Conservation (phyloP, 1,140 invertebrate genomes). For the Camponotus pennsylvanicus region DNA sequence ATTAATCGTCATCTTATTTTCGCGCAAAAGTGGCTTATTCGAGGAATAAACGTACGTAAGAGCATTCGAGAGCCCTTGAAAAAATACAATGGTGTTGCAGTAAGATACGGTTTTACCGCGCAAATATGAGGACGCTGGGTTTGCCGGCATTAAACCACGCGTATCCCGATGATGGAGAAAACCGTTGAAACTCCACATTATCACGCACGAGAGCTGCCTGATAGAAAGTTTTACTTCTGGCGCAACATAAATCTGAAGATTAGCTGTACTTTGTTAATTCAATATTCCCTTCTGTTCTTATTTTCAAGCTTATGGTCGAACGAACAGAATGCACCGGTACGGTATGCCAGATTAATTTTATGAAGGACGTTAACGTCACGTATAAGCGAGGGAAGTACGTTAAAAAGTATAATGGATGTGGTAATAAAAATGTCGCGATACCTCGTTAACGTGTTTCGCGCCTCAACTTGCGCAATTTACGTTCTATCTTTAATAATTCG, state of each 20-base stretch:
- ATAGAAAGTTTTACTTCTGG: conserved; percentile 70
- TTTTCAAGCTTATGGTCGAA: conserved; percentile 50
- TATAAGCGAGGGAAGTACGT: conserved; percentile 53
- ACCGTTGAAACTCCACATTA: conserved; percentile 53
- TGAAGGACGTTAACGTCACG: conserved; percentile 62
- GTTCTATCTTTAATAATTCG: conserved; percentile 47
- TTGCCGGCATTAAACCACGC: not conserved
- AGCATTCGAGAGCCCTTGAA: conserved; percentile 34
- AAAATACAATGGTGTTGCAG: conserved; percentile 7
- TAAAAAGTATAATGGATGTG: conserved; percentile 54
- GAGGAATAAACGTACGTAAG: not conserved
- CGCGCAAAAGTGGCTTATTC: not conserved
- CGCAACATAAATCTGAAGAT: conserved; percentile 72
- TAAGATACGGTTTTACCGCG: conserved; percentile 1
- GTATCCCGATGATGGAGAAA: conserved; percentile 42
- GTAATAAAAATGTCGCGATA: conserved; percentile 63
- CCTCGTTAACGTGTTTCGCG: conserved; percentile 57
- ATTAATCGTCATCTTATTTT: not conserved
- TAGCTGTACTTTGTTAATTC: conserved; percentile 65
- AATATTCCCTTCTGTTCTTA: conserved; percentile 59
- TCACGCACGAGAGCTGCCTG: conserved; percentile 23
- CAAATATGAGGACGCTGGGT: not conserved
- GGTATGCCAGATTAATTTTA: conserved; percentile 60
- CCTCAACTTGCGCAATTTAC: conserved; percentile 58
- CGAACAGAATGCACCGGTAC: conserved; percentile 44